These are phyloP conservation scores for Cottus gobio DNA, from an alignment of 2,113 vertebrate species.

Conservation along the genomic window DNA sequence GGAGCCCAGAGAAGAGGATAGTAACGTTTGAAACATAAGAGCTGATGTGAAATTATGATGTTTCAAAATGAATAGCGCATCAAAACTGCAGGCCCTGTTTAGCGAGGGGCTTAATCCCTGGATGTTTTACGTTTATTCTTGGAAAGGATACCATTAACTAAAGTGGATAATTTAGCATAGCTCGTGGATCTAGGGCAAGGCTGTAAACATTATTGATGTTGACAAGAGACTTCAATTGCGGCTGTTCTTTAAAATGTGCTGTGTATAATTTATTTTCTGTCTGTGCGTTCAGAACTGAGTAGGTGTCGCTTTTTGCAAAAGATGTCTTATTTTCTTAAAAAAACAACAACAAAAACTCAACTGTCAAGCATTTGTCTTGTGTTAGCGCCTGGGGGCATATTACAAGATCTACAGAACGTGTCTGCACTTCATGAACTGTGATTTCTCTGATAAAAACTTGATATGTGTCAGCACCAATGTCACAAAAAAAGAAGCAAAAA, in stretches of 20 bases:
- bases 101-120: constrained; percentile 21
- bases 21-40: constrained; percentile 26
- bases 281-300: constrained; percentile 20
- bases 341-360: background rate
- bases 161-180: constrained; percentile 35
- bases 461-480: background rate
- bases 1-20: constrained; percentile 17
- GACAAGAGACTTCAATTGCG: constrained; percentile 41
- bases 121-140: constrained; percentile 24
- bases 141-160: constrained; percentile 46
- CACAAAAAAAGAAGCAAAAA: background rate
- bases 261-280: constrained; percentile 34
- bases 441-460: background rate
- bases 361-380: constrained; percentile 33
- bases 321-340: constrained; percentile 1
- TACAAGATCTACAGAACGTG: background rate
- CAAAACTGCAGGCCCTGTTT: constrained; percentile 9
- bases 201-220: constrained; percentile 54
- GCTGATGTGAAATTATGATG: constrained; percentile 23
- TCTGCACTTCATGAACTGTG: background rate
- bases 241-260: constrained; percentile 32
- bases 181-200: constrained; percentile 18
- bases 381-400: background rate
- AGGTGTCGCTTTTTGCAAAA: constrained; percentile 20
- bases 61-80: constrained; percentile 10